A percentile compares a stretch with the other conserved stretches of the same genome.
Evolutionary conservation across 2,113 vertebrate species (phyloP).

Genomic region (Phycodurus eques): DNA sequence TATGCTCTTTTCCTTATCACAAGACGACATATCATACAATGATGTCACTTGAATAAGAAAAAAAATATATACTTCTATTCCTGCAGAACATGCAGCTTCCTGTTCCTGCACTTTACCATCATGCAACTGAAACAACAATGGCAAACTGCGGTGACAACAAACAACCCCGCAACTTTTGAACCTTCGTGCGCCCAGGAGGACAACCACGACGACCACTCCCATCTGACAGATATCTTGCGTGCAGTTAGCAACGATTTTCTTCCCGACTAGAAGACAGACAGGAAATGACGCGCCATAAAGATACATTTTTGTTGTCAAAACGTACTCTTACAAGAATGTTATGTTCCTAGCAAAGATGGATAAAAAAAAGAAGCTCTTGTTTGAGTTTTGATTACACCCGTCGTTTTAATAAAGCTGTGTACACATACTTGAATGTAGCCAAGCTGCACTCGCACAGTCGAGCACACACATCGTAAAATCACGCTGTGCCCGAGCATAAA

Average conservation of each 20-base stretch:
- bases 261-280: background rate
- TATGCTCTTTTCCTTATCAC: background rate
- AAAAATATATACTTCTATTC: background rate
- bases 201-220: background rate
- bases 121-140: background rate
- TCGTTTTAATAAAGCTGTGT: conserved; percentile 55
- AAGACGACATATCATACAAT: background rate
- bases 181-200: conserved; percentile 16
- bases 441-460: conserved; percentile 40
- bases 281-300: conserved; percentile 2
- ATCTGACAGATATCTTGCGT: background rate
- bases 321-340: background rate
- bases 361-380: conserved; percentile 38
- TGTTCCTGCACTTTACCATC: background rate
- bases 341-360: background rate
- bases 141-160: conserved; percentile 24
- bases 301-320: background rate
- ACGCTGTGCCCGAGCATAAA: conserved; percentile 34
- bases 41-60: background rate
- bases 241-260: background rate
- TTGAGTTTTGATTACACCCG: conserved; percentile 51
- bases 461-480: conserved; percentile 28
- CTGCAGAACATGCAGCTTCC: background rate
- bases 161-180: conserved; percentile 54
- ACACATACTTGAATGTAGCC: conserved; percentile 51